Base-by-base conservation (phyloP, 2,888 invertebrate species). In the Leptopilina drosophilae region DNA sequence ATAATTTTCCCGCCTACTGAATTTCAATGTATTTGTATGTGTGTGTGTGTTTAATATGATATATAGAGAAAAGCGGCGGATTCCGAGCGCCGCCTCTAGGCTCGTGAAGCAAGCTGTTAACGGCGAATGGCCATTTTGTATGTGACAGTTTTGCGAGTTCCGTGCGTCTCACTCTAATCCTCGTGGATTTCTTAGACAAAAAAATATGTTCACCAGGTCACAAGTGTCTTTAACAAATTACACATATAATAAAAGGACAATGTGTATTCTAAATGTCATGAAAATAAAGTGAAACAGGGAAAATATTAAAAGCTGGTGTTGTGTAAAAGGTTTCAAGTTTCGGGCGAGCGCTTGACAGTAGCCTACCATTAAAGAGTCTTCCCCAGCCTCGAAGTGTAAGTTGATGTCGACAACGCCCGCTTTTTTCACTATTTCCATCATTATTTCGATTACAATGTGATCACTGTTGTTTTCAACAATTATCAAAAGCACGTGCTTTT, bases 101-200 rank as follows among this genome's bases (percentile, higher is more conserved):
- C 64, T 12, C 64, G 77, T 42, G 33, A 49, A 62, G 53, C 75
- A 81, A 77, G 81, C 81, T 77, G 56, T 78, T 80, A 83, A 83
- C 83, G 83, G 83, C 82, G 82, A 82, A 83, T 82, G 46, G 83
- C 83, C 83, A 83, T 83, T 83, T 83, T 83, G 83, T 83, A 81
- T 78, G 82, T 83, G 83, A 83, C 83, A 83, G 83, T 81, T 81
- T 82, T 62, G 67, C 76, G 81, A 79, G 78, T 67, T 66, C 67
- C 77, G 66, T 77, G 78, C 79, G 81, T 80, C 78, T 73, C 66
- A 46, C 40, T 73, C 67, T n/a, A 9, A 14, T 65, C n/a, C 59
- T 5, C 14, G 20, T 64, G 12, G 12, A 20, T 59, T 77, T 59
- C 59, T 33, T 59, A 46, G 26, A 49, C n/a, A 62, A 20, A 62